Conservation (phyloP, 1,140 invertebrate species). For the Mya arenaria region DNA sequence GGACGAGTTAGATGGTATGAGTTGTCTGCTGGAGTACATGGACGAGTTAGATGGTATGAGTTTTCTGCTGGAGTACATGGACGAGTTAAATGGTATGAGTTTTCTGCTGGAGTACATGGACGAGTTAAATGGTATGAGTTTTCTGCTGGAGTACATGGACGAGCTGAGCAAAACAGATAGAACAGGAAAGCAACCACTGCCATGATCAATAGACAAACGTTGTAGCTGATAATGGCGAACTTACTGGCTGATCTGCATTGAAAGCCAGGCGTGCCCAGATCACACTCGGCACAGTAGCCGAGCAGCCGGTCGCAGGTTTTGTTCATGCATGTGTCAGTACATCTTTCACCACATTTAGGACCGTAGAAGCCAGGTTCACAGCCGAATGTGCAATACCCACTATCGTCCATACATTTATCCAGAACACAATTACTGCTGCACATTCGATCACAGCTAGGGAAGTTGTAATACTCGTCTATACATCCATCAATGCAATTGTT, state of each 20-base stretch:
- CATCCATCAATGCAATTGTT: conserved; percentile 47
- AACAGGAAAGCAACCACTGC: no score
- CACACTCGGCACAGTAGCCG: conserved; percentile 20
- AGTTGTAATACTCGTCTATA: conserved; percentile 17
- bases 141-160: no score
- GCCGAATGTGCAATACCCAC: conserved; percentile 11
- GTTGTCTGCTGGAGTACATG: no score
- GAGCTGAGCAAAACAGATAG: no score
- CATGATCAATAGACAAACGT: no score
- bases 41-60: no score
- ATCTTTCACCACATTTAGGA: background rate
- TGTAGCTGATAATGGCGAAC: no score
- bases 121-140: no score
- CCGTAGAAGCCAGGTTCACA: conserved; percentile 24
- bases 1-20: no score
- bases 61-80: no score
- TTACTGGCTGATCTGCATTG: conserved; percentile 31
- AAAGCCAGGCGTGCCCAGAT: background rate
- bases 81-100: no score
- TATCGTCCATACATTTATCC: background rate
- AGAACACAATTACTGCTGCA: conserved; percentile 1
- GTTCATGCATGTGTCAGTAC: conserved; percentile 26
- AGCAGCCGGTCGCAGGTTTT: conserved; percentile 14
- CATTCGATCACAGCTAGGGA: background rate
- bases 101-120: no score